Evolutionary conservation across 2,113 vertebrate genomes (phyloP), one percentile per base, ranked within the genome.

Genomic region (Phalacrocorax aristotelis): DNA sequence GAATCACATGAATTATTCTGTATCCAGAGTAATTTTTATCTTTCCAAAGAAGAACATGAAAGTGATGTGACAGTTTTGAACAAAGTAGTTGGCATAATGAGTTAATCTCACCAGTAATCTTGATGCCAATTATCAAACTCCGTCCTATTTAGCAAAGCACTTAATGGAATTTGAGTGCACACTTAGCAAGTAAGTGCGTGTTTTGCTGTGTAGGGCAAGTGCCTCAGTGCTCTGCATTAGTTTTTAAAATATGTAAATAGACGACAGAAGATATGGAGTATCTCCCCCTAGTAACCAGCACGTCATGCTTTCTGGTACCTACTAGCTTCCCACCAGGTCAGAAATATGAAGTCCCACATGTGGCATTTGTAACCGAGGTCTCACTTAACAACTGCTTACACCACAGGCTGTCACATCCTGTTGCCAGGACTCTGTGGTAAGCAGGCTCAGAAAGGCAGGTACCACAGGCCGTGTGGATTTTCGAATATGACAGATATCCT

Each of bases 401-500:
- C 25, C 64, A 12, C 2, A 2, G 51, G 51, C 71, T 58, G 65
- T 30, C 68, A 9, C 68, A 23, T 5, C 18, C 32, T 2, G 0
- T 6, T 60, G 48, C 44, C 64, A 42, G 64, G 40, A 5, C 36
- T 9, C 62, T 23, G 74, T 4, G 5, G 86, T 11, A 26, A 80
- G 77, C 68, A 57, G 82, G 79, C 72, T 71, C 90, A 14, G 32
- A 26, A 74, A 57, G 60, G 89, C 62, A 21, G 65, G 66, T 38
- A 55, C 36, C 76, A 44, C 2, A 0, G 60, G 42, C 20, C 72
- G 12, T 0, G 3, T 3, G 26, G 40, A 18, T 32, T 71, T 64
- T 40, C 0, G 0, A 30, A 7, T 10, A 15, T 2, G 34, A 38
- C 8, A 10, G 52, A 44, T 15, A 2, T 9, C 2, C 3, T 9